These are phyloP conservation scores for Bellardia bayeri DNA, from an alignment of 2,888 invertebrate genomes.

Conservation along the genomic window DNA sequence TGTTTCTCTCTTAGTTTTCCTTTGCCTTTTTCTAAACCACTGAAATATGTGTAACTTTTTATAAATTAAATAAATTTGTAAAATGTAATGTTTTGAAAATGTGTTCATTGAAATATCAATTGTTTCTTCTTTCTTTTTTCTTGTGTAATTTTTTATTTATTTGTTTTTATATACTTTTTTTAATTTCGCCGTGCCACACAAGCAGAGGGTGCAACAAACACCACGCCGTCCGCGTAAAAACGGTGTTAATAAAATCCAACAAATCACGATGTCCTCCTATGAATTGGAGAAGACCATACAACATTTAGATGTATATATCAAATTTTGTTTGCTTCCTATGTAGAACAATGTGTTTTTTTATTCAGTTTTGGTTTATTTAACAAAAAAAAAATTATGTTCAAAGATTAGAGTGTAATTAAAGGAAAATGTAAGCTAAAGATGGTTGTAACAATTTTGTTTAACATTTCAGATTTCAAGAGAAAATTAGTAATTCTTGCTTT, in stretches of 20 bases:
- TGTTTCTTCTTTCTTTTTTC: constrained; percentile 51
- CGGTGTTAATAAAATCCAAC: constrained; percentile 78
- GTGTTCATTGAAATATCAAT: background rate
- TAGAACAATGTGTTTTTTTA: background rate
- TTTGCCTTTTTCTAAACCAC: background rate
- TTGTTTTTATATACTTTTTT: constrained; percentile 54
- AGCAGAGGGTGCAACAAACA: constrained; percentile 76
- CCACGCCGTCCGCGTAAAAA: constrained; percentile 77
- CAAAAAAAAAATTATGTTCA: too few species aligned
- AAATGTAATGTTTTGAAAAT: background rate
- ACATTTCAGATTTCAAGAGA: too few species aligned
- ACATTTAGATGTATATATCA: constrained; percentile 80
- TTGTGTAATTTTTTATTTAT: constrained; percentile 74
- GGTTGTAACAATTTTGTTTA: too few species aligned
- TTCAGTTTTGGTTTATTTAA: constrained; percentile 5
- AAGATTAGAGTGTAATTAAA: background rate
- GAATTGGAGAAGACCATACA: constrained; percentile 82
- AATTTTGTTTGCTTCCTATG: constrained; percentile 23
- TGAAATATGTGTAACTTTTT: background rate
- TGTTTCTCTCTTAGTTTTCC: background rate
- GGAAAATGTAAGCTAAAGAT: constrained; percentile 47
- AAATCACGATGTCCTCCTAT: constrained; percentile 79
- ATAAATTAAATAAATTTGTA: too few species aligned
- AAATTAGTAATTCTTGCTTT: too few species aligned
- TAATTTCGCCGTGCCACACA: constrained; percentile 58